Base-by-base conservation (phyloP, 2,113 vertebrate genomes). In the Egretta garzetta region DNA sequence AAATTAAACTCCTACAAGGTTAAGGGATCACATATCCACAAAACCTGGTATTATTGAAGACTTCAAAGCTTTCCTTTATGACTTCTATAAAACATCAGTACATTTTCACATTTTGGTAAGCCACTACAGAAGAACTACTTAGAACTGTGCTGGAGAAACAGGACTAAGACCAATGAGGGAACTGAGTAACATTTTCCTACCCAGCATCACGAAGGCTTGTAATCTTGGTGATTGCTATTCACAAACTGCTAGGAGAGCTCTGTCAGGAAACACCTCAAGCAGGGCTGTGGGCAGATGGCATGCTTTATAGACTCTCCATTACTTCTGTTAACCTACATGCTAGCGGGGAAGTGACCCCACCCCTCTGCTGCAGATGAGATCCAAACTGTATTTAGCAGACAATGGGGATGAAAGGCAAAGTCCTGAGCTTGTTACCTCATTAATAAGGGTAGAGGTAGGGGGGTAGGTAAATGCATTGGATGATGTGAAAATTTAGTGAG, bases 181-280 rank as follows among this genome's bases (percentile, higher is more conserved):
- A 80, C 8, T 1, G 4, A 43, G 5, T 3, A n/a, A 39, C 3
- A 2, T 27, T 72, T 71, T 49, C 72, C 47, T 52, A 43, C 39
- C 71, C 3, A 9, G 3, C 4, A 5, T 3, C 12, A 15, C 2
- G 2, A 16, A 0, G 0, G 39, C 2, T 8, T 17, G 3, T 2
- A 24, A 6, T 2, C 10, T 8, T 8, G 8, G 18, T 5, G 16
- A 20, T 13, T 4, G 1, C 20, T 2, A 0, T 4, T 3, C 13
- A 4, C n/a, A 33, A 47, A 7, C 14, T 2, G 2, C 7, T 1
- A 0, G 3, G 4, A 37, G 9, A 26, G 7, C 12, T 10, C 22
- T 19, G 1, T 3, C 10, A 30, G 8, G 4, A 32, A 20, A 12
- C 9, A 17, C 55, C 8, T 4, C 6, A 1, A 20, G 5, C 10